These are phyloP conservation scores for Gambusia affinis DNA, from an alignment of 2,113 vertebrate species.

Conservation along the genomic window DNA sequence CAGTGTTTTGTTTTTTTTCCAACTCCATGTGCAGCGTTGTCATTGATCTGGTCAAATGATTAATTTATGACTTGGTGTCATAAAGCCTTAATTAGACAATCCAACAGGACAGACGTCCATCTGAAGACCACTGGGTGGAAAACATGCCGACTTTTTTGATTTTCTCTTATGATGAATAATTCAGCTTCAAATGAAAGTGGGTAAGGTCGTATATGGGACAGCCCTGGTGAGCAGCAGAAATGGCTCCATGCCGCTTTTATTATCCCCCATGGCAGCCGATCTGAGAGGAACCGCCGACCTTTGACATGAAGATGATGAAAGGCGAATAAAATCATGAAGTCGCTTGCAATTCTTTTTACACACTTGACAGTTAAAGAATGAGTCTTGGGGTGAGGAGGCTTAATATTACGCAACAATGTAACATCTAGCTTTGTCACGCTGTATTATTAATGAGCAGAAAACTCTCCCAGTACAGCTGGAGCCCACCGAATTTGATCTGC, in stretches of 20 bases:
- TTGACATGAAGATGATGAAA: constrained; percentile 44
- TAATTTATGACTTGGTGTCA: no score
- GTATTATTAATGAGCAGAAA: constrained; percentile 49
- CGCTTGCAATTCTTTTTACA: background rate
- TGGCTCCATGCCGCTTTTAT: constrained; percentile 33
- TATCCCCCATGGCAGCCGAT: constrained; percentile 25
- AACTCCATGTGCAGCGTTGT: no score
- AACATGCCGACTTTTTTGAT: constrained; percentile 24
- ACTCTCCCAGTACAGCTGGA: constrained; percentile 7
- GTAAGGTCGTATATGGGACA: background rate
- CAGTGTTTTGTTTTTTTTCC: no score
- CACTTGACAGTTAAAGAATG: background rate
- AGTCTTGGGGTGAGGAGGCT: constrained; percentile 7
- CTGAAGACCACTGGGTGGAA: background rate
- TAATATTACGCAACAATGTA: constrained; percentile 38
- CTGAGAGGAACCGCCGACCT: constrained; percentile 22
- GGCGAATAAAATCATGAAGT: constrained; percentile 12
- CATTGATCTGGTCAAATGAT: no score
- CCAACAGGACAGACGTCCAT: background rate
- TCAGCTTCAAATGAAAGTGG: constrained; percentile 65
- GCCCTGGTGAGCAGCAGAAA: constrained; percentile 2
- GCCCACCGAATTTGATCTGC: constrained; percentile 38
- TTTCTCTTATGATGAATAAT: constrained; percentile 68
- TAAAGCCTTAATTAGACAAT: no score
- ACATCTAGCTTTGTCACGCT: constrained; percentile 39